Evolutionary conservation across 2,888 invertebrate genomes (phyloP).

Genomic region (Sarcophaga rosellei): DNA sequence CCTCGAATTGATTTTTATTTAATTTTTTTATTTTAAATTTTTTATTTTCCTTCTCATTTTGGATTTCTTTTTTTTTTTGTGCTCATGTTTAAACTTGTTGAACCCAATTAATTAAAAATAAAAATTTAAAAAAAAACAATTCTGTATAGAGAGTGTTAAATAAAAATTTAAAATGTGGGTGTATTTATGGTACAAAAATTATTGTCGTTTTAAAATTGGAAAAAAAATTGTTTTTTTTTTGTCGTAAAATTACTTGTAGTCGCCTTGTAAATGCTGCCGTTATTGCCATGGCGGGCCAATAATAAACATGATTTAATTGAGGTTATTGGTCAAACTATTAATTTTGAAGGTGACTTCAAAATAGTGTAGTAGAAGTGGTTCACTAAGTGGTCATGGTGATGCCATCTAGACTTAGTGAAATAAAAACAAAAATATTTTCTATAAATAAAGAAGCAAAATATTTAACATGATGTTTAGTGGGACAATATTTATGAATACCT

Average conservation of each 20-base stretch:
- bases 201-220: slow-evolving; percentile 16
- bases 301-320: slow-evolving; percentile 66
- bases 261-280: background rate
- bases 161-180: slow-evolving; percentile 51
- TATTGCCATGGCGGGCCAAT: background rate
- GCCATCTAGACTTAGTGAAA: background rate
- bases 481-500: no score
- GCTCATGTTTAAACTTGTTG: slow-evolving; percentile 76
- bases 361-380: slow-evolving; percentile 8
- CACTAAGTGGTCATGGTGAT: slow-evolving; percentile 15
- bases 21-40: slow-evolving; percentile 27
- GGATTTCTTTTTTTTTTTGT: no score
- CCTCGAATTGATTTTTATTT: slow-evolving; percentile 77
- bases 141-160: slow-evolving; percentile 13
- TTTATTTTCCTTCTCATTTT: background rate
- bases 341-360: slow-evolving; percentile 62
- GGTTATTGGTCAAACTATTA: slow-evolving; percentile 68
- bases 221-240: slow-evolving; percentile 25
- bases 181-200: slow-evolving; percentile 62
- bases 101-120: slow-evolving; percentile 78
- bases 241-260: slow-evolving; percentile 3
- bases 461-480: no score
- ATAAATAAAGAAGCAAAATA: background rate
- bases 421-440: background rate
- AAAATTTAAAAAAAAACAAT: background rate